phyloP scores from a whole-genome alignment of 37 sponge, comb jelly and placozoan genomes.

The Aplysina aerophoba region DNA sequence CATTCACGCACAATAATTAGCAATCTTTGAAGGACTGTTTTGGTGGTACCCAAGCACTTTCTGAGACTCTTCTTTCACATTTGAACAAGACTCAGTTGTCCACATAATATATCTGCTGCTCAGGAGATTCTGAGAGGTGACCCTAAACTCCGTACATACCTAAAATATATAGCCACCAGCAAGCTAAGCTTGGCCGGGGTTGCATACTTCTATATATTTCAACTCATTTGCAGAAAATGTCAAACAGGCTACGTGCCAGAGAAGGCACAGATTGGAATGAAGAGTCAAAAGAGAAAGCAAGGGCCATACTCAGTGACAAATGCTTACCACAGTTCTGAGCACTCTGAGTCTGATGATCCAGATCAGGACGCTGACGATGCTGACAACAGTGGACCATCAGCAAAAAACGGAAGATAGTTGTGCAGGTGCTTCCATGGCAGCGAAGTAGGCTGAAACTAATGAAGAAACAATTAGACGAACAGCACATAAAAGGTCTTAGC shows the following conservation, averaged over 20 bases:
- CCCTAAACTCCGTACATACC: no score
- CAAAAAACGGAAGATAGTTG: neutral
- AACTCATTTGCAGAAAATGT: neutral
- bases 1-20: no score
- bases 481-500: neutral
- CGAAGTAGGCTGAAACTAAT: neutral
- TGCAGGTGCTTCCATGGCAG: slow-evolving; percentile 5
- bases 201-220: neutral
- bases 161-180: no score
- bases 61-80: no score
- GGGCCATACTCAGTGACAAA: slow-evolving; percentile 2
- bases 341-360: slow-evolving; percentile 1
- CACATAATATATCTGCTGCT: no score
- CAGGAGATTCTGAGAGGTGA: no score
- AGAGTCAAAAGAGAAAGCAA: neutral
- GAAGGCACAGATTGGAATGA: neutral
- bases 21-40: no score
- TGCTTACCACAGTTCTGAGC: slow-evolving; percentile 24
- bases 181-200: no score
- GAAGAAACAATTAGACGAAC: slow-evolving; percentile 9
- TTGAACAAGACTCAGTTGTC: no score
- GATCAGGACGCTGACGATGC: neutral
- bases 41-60: no score
- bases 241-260: neutral
- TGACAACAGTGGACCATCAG: neutral